These are phyloP conservation scores for Mesocricetus auratus DNA, from an alignment of 2,113 vertebrate genomes.

Conservation along the genomic window DNA sequence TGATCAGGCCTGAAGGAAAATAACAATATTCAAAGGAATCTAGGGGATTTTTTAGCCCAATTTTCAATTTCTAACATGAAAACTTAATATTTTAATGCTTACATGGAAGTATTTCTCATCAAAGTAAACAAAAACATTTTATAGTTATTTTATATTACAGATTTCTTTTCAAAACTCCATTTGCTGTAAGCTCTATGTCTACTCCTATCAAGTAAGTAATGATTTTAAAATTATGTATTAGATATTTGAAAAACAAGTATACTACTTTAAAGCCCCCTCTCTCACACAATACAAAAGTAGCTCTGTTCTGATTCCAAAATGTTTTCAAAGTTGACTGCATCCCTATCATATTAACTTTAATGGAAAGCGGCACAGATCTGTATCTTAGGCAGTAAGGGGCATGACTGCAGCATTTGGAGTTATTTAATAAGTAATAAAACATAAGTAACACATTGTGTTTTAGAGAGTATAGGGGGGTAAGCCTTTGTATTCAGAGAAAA, in stretches of 20 bases:
- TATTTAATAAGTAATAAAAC: conserved; percentile 23
- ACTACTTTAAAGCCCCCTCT: not conserved
- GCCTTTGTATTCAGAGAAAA: not conserved
- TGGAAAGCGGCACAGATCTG: not conserved
- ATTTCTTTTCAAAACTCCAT: not conserved
- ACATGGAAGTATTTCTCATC: not conserved
- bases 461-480: not conserved
- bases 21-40: conserved; percentile 47
- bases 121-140: conserved; percentile 51
- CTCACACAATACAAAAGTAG: not conserved
- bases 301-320: not conserved
- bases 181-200: not conserved
- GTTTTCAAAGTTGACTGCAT: conserved; percentile 30
- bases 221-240: not conserved
- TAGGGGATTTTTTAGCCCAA: conserved; percentile 42
- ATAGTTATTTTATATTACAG: not conserved
- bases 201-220: not conserved
- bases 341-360: not conserved
- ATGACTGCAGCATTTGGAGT: not conserved
- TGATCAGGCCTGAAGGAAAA: conserved; percentile 84
- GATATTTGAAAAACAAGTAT: conserved; percentile 15
- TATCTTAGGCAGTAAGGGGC: not conserved
- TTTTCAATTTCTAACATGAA: conserved; percentile 53
- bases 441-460: not conserved
- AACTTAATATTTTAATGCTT: conserved; percentile 9